Evolutionary conservation across 2,797 vertebrate species (phyloP).

Genomic region (Tangara arthus): DNA sequence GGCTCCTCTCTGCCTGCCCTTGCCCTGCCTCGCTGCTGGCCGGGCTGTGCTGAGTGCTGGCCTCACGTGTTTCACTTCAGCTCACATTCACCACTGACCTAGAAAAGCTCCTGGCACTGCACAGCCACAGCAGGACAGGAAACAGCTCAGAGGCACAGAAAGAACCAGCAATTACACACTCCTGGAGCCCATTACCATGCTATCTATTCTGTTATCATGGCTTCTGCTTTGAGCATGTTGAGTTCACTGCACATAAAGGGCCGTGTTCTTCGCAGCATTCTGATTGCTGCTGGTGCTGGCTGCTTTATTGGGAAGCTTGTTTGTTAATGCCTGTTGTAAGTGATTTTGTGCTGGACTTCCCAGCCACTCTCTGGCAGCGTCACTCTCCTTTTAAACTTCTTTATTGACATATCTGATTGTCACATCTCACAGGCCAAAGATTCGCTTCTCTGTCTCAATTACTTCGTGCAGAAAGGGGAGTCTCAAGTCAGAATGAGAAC

Average conservation of each 20-base stretch:
- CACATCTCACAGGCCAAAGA: background rate
- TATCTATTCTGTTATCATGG: background rate
- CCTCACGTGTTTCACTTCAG: background rate
- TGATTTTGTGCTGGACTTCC: background rate
- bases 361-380: background rate
- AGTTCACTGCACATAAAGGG: background rate
- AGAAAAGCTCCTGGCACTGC: background rate
- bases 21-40: background rate
- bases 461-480: background rate
- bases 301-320: background rate
- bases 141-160: background rate
- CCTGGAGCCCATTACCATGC: background rate
- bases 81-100: background rate
- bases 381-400: background rate
- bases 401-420: background rate
- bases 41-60: background rate
- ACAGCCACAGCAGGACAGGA: conserved; percentile 30
- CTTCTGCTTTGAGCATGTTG: background rate
- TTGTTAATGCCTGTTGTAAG: background rate
- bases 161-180: background rate
- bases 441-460: background rate
- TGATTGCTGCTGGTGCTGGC: background rate
- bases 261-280: accelerated
- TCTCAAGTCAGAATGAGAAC: background rate
- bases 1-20: accelerated